Conservation (phyloP, 2,888 invertebrate species). For the Mimas tiliae region DNA sequence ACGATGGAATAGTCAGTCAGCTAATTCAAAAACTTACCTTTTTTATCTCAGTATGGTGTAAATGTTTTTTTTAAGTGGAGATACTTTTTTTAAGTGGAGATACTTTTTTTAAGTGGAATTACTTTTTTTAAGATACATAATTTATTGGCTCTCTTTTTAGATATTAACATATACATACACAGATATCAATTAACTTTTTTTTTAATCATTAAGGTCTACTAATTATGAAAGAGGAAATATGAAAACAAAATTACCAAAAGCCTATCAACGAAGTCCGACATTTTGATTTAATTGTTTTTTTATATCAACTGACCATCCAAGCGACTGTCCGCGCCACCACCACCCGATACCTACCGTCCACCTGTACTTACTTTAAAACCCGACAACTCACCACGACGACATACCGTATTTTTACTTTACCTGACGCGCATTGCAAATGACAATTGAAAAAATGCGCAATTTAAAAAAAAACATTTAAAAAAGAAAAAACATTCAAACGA, state of each 20-base stretch:
- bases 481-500: constrained; percentile 8
- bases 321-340: constrained; percentile 15
- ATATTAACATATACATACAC: too few species aligned
- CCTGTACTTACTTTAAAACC: constrained; percentile 40
- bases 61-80: neutral
- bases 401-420: constrained; percentile 9
- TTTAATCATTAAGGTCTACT: too few species aligned
- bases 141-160: too few species aligned
- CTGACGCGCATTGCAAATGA: constrained; percentile 7
- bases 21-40: constrained; percentile 1
- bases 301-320: neutral
- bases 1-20: neutral
- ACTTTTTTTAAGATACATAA: neutral
- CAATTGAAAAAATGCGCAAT: constrained; percentile 13
- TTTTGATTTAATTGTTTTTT: neutral
- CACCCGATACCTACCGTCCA: constrained; percentile 62
- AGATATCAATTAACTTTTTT: too few species aligned
- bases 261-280: too few species aligned
- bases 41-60: too few species aligned
- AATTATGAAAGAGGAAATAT: too few species aligned
- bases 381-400: constrained; percentile 35
- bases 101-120: neutral
- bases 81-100: neutral
- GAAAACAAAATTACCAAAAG: too few species aligned
- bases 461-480: constrained; percentile 4